Base-by-base conservation (phyloP, 2,113 vertebrate genomes). In the Apaloderma vittatum region DNA sequence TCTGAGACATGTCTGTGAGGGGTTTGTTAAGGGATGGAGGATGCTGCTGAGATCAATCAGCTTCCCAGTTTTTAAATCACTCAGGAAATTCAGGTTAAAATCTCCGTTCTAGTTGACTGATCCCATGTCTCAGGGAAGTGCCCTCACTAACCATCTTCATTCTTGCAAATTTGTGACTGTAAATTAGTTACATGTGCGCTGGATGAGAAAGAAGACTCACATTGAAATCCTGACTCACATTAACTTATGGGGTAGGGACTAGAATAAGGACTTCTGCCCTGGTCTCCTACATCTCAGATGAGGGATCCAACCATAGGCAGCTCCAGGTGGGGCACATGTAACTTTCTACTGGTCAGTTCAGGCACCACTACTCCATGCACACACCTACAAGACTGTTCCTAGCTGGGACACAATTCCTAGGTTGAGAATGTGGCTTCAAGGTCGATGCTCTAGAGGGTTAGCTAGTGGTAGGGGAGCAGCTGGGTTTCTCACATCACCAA, bases 21-120 rank as follows among this genome's bases (percentile, higher is more conserved):
- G 40, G 34, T 89, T 93, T 93, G 84, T 91, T 87, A 89, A 89
- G 51, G 62, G 57, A 94, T 87, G 73, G 91, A 87, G 52, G 90
- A 89, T 91, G 66, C 89, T 87, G 89, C 89, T 91, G 84, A 87
- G 93, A 96, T 97, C 94, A 96, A 85, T 97, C 95, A 91, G 30
- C 70, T 87, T 93, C 73, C 86, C 72, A 45, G 76, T 87, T 96
- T 96, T 89, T 72, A 96, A 95, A 84, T 85, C 94, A 63, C 91
- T 85, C 52, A 75, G 93, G 91, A 96, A 96, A 93, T 81, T 95
- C 91, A 72, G 77, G 89, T 87, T 89, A 86, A 89, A 94, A 85
- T 89, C 76, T 91, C 57, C 1, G 5, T 91, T 96, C 91, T 68
- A 57, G 48, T 40, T 94, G 94, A 94, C 72, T 96, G 93, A 89